These are phyloP conservation scores for Eudorcas thomsonii DNA, from an alignment of 2,113 vertebrate genomes.

Conservation along the genomic window DNA sequence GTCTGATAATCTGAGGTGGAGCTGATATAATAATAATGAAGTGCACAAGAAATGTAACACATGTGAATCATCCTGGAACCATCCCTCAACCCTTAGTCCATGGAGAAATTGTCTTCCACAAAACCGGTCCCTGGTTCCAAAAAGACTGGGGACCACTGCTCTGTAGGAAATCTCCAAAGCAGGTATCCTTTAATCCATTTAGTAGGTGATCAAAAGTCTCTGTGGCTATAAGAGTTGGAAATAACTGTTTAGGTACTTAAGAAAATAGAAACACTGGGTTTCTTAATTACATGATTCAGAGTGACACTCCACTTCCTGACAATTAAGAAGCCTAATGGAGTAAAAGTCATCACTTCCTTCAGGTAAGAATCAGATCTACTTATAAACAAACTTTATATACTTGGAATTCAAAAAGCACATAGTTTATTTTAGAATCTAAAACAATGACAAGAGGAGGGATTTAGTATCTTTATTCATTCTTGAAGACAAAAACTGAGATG, in stretches of 20 bases:
- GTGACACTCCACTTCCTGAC: not conserved
- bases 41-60: not conserved
- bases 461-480: constrained; percentile 59
- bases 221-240: not conserved
- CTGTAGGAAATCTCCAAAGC: not conserved
- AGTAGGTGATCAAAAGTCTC: not conserved
- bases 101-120: not conserved
- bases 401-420: not conserved
- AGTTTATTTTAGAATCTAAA: constrained; percentile 25
- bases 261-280: not conserved
- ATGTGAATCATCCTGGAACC: not conserved
- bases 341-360: constrained; percentile 68
- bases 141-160: not conserved
- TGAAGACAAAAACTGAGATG: constrained; percentile 42
- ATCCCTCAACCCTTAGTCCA: not conserved
- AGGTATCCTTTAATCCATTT: not conserved
- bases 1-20: not conserved
- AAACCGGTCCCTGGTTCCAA: not conserved
- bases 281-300: not conserved
- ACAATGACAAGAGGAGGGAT: not conserved
- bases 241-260: not conserved
- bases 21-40: not conserved
- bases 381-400: not conserved
- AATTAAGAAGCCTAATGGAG: not conserved
- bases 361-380: constrained; percentile 36